Conservation (phyloP, 1,140 invertebrate genomes). For the Oedothorax gibbosus region DNA sequence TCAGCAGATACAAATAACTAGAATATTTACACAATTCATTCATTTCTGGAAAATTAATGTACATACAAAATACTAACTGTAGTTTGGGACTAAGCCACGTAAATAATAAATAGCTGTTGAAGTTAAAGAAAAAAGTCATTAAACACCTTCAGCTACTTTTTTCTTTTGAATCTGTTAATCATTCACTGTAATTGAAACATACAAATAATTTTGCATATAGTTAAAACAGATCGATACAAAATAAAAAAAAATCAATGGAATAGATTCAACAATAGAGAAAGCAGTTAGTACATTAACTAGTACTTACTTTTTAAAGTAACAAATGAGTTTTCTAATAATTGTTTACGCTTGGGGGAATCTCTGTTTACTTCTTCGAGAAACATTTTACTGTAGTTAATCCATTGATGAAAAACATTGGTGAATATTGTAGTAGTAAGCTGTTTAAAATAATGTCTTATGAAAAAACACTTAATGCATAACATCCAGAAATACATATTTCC, state of each 20-base stretch:
- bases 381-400: constrained; percentile 66
- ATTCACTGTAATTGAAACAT: too few relatives aligned
- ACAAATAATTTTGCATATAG: too few relatives aligned
- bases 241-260: neutral
- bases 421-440: constrained; percentile 68
- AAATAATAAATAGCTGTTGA: too few relatives aligned
- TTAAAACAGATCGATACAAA: too few relatives aligned
- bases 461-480: neutral
- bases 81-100: too few relatives aligned
- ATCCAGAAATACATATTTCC: neutral
- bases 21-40: too few relatives aligned
- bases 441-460: constrained; percentile 53
- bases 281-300: neutral
- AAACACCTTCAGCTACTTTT: too few relatives aligned
- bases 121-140: too few relatives aligned
- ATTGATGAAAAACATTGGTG: constrained; percentile 66
- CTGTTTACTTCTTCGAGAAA: constrained; percentile 63
- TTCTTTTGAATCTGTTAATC: too few relatives aligned
- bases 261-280: neutral
- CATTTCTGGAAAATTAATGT: too few relatives aligned
- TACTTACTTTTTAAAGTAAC: constrained; percentile 74
- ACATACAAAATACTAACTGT: too few relatives aligned
- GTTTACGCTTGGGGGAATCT: constrained; percentile 34
- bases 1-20: too few relatives aligned
- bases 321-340: constrained; percentile 79